Base-by-base conservation (phyloP, 1,140 invertebrate species). In the Tetragnatha versicolor region DNA sequence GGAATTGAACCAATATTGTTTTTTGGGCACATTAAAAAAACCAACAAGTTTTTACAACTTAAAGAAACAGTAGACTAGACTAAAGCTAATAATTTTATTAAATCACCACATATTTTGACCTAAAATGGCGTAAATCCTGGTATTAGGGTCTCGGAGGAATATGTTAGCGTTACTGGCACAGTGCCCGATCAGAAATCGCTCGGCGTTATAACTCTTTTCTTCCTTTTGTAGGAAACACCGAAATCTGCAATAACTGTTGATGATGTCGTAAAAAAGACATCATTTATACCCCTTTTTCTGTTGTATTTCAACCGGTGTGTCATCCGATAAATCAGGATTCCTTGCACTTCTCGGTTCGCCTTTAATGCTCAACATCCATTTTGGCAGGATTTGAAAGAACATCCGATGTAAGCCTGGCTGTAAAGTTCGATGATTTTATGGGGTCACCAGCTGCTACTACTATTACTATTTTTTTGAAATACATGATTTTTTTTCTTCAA, bases 241-340 rank as follows among this genome's bases (percentile, higher is more conserved):
- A 58, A 58, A 31, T 58, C 53, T 17, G 53, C 33, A 58, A 58
- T 58, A 58, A 58, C 53, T 58, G 53, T 31, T 58, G 53, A 58
- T 58, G 53, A 31, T 58, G 27, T 58, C 53, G 33, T 58, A 58
- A 58, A n/a, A n/a, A 58, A 58, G 53, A 58, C 53, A 6, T 17
- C 53, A 58, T 58, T 51, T 51, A 22, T 17, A 20, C 20, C 49
- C 20, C 49, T 51, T 51, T 58, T 31, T 20, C 20, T 10, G 14
- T 29, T 29, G 17, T 29, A 55, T 10, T 29, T 55, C 22, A 53
- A n/a, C n/a, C n/a, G n/a, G n/a, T n/a, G n/a, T 22, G 20, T 22
- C n/a, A 29, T 29, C 12, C 27, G 27, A 55, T 55, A 55, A 55
- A 55, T 55, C 53, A 55, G 33, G 25, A 27, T 20, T 55, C 33